phyloP scores from a whole-genome alignment of 2,113 vertebrate genomes.

The Cyprinodon variegatus region DNA sequence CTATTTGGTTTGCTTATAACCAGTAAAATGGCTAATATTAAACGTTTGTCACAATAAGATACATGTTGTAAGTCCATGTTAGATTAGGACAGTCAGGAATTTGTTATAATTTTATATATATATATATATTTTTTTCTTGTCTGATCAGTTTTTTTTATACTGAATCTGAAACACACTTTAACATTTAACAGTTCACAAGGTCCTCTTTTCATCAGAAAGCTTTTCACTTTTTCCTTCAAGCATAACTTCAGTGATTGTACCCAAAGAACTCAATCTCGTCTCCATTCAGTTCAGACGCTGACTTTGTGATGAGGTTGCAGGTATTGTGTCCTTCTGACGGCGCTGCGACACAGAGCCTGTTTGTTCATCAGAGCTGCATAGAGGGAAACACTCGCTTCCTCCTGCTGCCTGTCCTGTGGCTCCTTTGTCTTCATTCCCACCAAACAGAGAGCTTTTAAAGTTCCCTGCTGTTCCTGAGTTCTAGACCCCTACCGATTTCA shows the following conservation, averaged over 20 bases:
- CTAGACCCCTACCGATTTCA: background rate
- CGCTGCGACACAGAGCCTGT: background rate
- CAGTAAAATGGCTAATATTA: too few species aligned
- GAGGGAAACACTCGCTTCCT: background rate
- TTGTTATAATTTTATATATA: too few species aligned
- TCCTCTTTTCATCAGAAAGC: constrained; percentile 1
- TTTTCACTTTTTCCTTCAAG: background rate
- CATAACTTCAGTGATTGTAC: constrained; percentile 3
- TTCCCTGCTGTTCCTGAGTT: background rate
- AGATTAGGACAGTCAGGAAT: too few species aligned
- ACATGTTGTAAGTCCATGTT: too few species aligned
- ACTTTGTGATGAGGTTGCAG: constrained; percentile 9
- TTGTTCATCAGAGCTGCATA: background rate
- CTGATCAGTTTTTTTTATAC: too few species aligned
- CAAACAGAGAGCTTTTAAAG: background rate
- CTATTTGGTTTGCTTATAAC: too few species aligned
- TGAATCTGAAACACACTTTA: too few species aligned
- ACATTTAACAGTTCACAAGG: background rate
- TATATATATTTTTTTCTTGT: too few species aligned
- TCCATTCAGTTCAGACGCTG: background rate
- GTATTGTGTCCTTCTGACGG: constrained; percentile 11
- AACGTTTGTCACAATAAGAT: too few species aligned
- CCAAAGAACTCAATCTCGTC: constrained; percentile 4
- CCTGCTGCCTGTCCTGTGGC: too few species aligned
- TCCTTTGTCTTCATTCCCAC: background rate